phyloP scores from a whole-genome alignment of 2,888 invertebrate genomes.

The Perizoma affinitatum region DNA sequence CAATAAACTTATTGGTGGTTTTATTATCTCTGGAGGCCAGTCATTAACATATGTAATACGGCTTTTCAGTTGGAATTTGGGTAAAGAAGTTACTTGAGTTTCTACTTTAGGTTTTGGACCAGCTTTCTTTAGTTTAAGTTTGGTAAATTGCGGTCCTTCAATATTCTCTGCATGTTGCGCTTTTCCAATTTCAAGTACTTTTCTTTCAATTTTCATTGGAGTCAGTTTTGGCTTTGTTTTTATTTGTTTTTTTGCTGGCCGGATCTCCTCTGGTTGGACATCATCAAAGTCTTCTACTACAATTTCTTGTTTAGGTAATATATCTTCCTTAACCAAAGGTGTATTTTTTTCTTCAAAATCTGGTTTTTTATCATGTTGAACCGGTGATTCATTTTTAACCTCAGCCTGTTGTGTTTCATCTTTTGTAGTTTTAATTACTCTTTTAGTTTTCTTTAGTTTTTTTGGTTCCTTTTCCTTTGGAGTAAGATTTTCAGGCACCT shows the following conservation, averaged over 20 bases:
- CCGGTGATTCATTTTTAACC: neutral
- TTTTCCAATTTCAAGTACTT: conserved; percentile 85
- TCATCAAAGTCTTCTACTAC: neutral
- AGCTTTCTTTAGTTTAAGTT: conserved; percentile 88
- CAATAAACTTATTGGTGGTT: conserved; percentile 79
- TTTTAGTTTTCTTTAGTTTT: conserved; percentile 19
- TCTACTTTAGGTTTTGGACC: conserved; percentile 77
- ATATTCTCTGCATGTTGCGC: conserved; percentile 85
- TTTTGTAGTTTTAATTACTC: conserved; percentile 10
- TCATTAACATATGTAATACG: conserved; percentile 85
- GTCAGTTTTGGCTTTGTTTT: conserved; percentile 62
- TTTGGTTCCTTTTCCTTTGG: conserved; percentile 10
- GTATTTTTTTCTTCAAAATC: neutral
- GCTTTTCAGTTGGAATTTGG: conserved; percentile 89
- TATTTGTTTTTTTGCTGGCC: conserved; percentile 40
- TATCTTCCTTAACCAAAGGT: neutral
- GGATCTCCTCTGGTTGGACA: conserved; percentile 10
- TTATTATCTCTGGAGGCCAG: conserved; percentile 85
- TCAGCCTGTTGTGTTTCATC: conserved; percentile 4
- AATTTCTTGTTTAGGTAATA: neutral
- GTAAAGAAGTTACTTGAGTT: conserved; percentile 70
- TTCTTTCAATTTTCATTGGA: conserved; percentile 86
- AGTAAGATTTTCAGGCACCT: neutral
- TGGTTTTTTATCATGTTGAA: neutral
- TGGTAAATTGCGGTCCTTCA: conserved; percentile 86